Evolutionary conservation across 2,797 vertebrate species (phyloP).

Genomic region (Halcyon chelicuti): DNA sequence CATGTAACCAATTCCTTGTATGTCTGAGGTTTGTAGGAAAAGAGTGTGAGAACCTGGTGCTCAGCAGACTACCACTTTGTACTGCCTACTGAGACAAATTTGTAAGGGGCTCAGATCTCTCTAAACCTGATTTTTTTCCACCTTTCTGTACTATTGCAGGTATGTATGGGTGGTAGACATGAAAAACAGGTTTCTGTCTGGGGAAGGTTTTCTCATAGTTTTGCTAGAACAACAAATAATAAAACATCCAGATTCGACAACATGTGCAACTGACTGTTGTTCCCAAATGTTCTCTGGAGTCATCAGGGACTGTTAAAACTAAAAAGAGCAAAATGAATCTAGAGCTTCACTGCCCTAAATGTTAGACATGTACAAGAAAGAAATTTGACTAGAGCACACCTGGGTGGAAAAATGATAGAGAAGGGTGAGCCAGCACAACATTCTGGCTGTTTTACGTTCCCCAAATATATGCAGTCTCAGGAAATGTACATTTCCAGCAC

Average conservation of each 20-base stretch:
- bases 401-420: not conserved
- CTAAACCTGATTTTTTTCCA: not conserved
- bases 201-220: not conserved
- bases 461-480: not conserved
- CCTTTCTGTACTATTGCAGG: not conserved
- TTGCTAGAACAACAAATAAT: not conserved
- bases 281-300: not conserved
- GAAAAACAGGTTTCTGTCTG: fast-evolving
- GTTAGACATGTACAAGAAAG: not conserved
- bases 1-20: not conserved
- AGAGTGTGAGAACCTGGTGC: not conserved
- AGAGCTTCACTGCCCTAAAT: not conserved
- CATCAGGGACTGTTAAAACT: not conserved
- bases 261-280: not conserved
- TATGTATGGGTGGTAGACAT: not conserved
- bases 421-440: not conserved
- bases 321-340: not conserved
- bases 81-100: not conserved
- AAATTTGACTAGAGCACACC: not conserved
- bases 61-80: not conserved
- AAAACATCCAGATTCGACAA: not conserved
- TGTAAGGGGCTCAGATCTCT: not conserved
- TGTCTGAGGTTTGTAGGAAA: not conserved
- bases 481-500: not conserved
- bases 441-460: not conserved